These are phyloP conservation scores for Semnopithecus entellus DNA, from an alignment of 2,113 vertebrate species.

Conservation along the genomic window DNA sequence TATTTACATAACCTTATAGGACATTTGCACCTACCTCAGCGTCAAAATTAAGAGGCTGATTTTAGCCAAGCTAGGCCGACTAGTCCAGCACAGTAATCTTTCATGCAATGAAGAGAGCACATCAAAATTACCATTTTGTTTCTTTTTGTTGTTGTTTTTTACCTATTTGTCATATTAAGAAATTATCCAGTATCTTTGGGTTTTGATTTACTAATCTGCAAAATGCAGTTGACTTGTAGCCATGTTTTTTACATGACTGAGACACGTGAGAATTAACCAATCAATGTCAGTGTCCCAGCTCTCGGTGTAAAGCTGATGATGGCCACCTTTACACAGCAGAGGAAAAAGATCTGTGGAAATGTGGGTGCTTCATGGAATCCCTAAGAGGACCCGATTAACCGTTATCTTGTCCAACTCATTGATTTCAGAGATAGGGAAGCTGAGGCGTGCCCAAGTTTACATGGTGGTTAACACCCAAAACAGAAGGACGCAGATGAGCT, in stretches of 20 bases:
- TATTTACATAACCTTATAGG: neutral
- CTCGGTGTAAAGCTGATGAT: neutral
- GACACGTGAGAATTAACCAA: neutral
- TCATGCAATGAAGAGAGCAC: neutral
- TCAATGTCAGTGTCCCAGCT: neutral
- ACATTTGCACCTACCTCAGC: neutral
- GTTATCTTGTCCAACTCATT: neutral
- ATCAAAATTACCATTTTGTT: neutral
- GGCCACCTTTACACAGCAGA: neutral
- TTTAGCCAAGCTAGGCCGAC: neutral
- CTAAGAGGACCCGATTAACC: neutral
- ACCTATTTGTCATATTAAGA: neutral
- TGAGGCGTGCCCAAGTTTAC: neutral
- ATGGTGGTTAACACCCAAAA: neutral
- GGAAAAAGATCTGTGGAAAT: neutral
- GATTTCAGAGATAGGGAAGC: neutral
- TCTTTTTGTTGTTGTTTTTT: neutral
- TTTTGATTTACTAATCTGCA: neutral
- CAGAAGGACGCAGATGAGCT: neutral
- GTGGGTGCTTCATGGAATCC: neutral
- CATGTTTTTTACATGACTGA: neutral
- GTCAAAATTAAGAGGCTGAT: neutral
- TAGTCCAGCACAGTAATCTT: neutral
- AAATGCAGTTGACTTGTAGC: neutral
- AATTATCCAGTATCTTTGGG: neutral